Evolutionary conservation across 2,797 vertebrate genomes (phyloP).

Genomic region (Sebastes taczanowskii): DNA sequence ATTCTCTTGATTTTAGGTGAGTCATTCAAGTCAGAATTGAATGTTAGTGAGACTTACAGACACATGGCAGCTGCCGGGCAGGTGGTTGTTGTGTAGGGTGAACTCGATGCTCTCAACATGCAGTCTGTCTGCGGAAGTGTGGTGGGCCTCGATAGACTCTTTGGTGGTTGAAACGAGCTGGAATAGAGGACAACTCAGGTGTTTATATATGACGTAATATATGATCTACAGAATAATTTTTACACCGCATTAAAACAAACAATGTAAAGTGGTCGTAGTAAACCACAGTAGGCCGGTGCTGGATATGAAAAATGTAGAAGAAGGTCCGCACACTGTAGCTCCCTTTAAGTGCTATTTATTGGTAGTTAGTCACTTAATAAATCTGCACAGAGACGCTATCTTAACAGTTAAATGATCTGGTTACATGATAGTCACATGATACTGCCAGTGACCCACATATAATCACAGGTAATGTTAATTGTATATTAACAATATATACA

Average conservation of each 20-base stretch:
- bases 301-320: too few species aligned
- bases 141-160: neutral
- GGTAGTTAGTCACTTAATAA: too few species aligned
- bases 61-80: constrained; percentile 18
- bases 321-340: too few species aligned
- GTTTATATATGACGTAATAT: neutral
- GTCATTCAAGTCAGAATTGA: neutral
- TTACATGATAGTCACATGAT: too few species aligned
- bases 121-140: neutral
- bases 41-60: neutral
- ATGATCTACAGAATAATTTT: neutral
- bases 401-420: too few species aligned
- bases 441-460: too few species aligned
- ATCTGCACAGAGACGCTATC: too few species aligned
- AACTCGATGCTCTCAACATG: constrained; percentile 7
- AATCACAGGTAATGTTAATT: too few species aligned
- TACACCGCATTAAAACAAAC: neutral
- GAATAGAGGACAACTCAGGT: neutral
- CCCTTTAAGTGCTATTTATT: too few species aligned
- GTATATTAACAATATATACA: too few species aligned
- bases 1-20: neutral
- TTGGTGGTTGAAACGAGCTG: constrained; percentile 21
- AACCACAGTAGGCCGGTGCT: too few species aligned
- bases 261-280: too few species aligned
- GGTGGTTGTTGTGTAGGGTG: neutral